Conservation (phyloP, 1,140 invertebrate species). For the Scaptomyza graminum region DNA sequence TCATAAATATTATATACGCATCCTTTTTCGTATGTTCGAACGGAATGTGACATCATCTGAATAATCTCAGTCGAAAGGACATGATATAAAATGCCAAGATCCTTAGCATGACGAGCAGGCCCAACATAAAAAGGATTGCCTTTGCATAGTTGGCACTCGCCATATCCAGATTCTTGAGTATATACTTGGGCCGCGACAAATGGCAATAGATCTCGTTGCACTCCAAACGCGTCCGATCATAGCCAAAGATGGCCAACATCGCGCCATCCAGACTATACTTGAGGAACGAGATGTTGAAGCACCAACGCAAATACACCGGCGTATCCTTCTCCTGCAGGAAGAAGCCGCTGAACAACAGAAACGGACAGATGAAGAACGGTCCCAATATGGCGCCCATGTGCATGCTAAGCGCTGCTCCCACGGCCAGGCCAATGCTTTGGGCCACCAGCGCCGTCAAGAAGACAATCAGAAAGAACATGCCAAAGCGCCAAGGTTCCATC, state of each 20-base stretch:
- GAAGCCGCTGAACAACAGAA: slow-evolving; percentile 95
- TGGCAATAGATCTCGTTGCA: slow-evolving; percentile 89
- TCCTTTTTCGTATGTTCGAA: slow-evolving; percentile 21
- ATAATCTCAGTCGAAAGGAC: slow-evolving; percentile 79
- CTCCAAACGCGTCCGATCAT: slow-evolving; percentile 87
- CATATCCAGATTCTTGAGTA: slow-evolving; percentile 91
- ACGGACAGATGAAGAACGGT: slow-evolving; percentile 92
- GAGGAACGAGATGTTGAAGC: slow-evolving; percentile 93
- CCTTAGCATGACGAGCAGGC: slow-evolving; percentile 65
- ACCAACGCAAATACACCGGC: slow-evolving; percentile 91
- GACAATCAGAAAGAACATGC: slow-evolving; percentile 89
- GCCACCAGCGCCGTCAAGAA: slow-evolving; percentile 92
- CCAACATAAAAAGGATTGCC: slow-evolving; percentile 64
- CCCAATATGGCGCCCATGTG: slow-evolving; percentile 94
- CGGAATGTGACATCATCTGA: slow-evolving; percentile 78
- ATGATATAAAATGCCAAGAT: slow-evolving; percentile 82
- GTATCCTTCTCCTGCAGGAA: slow-evolving; percentile 94
- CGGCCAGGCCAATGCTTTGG: slow-evolving; percentile 92
- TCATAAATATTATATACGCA: slow-evolving; percentile 46
- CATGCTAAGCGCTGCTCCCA: slow-evolving; percentile 91
- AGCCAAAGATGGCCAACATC: slow-evolving; percentile 86
- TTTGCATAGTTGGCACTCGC: slow-evolving; percentile 84
- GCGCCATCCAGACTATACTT: slow-evolving; percentile 92
- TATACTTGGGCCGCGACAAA: slow-evolving; percentile 87
- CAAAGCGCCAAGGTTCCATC: slow-evolving; percentile 87